Conservation (phyloP, 2,797 vertebrate genomes). For the Momotus momota region DNA sequence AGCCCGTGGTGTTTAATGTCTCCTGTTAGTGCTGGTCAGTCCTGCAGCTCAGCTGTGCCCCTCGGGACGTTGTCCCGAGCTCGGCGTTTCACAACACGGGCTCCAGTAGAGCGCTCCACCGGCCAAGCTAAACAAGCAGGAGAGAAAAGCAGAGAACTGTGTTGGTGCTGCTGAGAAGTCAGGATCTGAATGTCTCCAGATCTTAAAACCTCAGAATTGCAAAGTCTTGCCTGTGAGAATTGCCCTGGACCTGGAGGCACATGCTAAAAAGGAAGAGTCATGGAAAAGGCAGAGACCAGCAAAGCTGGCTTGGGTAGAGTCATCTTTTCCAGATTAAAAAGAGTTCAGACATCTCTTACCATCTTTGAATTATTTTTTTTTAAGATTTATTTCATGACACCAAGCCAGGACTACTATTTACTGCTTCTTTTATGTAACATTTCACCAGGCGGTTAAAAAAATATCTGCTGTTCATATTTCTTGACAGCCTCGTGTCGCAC, state of each 20-base stretch:
- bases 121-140: not conserved
- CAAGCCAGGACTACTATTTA: not conserved
- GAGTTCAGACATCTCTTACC: not conserved
- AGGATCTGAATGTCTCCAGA: not conserved
- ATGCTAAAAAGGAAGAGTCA: accelerated
- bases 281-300: not conserved
- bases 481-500: not conserved
- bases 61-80: not conserved
- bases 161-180: not conserved
- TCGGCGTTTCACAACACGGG: not conserved
- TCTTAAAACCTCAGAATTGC: not conserved
- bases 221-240: not conserved
- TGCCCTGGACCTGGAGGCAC: not conserved
- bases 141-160: not conserved
- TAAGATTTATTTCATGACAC: not conserved
- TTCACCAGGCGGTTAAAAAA: not conserved
- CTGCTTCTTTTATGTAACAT: not conserved
- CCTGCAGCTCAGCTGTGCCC: not conserved
- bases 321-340: not conserved
- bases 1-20: accelerated
- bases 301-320: not conserved
- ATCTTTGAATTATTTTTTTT: accelerated
- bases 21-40: not conserved
- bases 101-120: not conserved
- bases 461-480: not conserved